A percentile compares a stretch with the other conserved stretches of the same genome.
phyloP scores from a whole-genome alignment of 2,113 vertebrate species.

The Elgaria multicarinata region DNA sequence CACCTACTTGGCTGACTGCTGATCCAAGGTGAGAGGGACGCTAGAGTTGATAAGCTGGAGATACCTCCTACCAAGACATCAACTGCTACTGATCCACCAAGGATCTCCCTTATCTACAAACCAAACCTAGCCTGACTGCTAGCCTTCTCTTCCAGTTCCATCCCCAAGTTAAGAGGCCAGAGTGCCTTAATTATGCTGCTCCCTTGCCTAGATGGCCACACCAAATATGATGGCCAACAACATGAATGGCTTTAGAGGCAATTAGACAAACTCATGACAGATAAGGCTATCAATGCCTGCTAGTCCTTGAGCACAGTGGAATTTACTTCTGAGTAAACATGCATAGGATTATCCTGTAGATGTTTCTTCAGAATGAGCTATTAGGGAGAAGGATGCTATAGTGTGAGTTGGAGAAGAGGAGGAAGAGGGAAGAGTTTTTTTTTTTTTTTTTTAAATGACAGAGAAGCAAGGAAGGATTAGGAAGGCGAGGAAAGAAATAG shows the following conservation, averaged over 20 bases:
- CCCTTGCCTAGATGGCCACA: not conserved
- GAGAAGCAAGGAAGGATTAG: not conserved
- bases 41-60: not conserved
- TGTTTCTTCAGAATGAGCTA: not conserved
- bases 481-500: slow-evolving; percentile 22
- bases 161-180: not conserved
- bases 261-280: no score
- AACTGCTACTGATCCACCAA: not conserved
- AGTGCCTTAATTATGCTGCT: not conserved
- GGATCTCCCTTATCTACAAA: not conserved
- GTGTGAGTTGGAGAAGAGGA: not conserved
- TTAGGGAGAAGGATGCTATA: not conserved
- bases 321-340: not conserved
- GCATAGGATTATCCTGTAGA: not conserved
- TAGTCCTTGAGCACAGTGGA: not conserved
- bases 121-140: not conserved
- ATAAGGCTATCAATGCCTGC: no score
- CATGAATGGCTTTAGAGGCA: no score
- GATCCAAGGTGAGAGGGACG: not conserved
- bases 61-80: not conserved
- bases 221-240: no score
- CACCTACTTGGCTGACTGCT: not conserved
- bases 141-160: not conserved
- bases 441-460: not conserved
- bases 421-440: not conserved